Conservation (phyloP, 2,888 invertebrate genomes). For the Eupeodes luniger region DNA sequence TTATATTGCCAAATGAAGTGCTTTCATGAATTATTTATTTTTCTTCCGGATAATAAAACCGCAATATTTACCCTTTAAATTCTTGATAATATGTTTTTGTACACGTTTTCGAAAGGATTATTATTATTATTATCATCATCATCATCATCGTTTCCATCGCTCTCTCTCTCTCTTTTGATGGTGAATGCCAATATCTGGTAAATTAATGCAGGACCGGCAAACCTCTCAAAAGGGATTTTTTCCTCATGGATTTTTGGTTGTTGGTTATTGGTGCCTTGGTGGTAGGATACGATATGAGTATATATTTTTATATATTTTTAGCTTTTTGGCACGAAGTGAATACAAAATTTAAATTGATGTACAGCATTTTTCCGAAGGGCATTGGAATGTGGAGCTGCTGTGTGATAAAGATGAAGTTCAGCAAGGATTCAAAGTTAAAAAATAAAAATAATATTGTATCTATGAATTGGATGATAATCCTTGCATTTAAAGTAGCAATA, state of each 20-base stretch:
- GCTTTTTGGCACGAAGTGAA: constrained; percentile 74
- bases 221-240: constrained; percentile 64
- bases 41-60: constrained; percentile 76
- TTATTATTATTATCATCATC: constrained; percentile 74
- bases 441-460: neutral
- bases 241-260: constrained; percentile 20
- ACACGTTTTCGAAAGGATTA: constrained; percentile 74
- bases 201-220: constrained; percentile 70
- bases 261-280: neutral
- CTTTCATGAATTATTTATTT: constrained; percentile 76
- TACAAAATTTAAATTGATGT: constrained; percentile 75
- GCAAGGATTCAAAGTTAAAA: neutral
- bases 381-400: constrained; percentile 37
- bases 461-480: constrained; percentile 13
- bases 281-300: neutral
- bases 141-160: constrained; percentile 51
- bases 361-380: constrained; percentile 41
- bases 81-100: constrained; percentile 76
- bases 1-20: constrained; percentile 75
- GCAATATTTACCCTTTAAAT: constrained; percentile 77
- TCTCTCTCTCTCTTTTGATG: constrained; percentile 57
- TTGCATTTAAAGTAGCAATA: constrained; percentile 21
- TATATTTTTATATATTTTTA: constrained; percentile 53
- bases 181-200: constrained; percentile 75
- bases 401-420: constrained; percentile 16